Conservation (phyloP, 2,113 vertebrate genomes). For the Micronisus gabar region DNA sequence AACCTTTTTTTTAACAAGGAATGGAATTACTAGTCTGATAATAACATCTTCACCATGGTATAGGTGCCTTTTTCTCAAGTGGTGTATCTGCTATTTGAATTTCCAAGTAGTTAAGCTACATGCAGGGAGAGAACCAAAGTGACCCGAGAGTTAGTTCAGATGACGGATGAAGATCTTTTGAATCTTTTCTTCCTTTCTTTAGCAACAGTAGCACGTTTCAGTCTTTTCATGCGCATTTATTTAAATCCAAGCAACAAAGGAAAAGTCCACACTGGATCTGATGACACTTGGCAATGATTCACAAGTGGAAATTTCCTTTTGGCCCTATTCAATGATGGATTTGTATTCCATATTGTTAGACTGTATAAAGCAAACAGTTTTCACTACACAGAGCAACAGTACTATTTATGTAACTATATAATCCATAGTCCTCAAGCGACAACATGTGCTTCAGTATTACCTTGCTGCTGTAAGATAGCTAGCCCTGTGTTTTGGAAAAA, state of each 20-base stretch:
- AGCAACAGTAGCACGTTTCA: not conserved
- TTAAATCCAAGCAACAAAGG: not conserved
- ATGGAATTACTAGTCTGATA: not conserved
- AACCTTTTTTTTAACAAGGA: not conserved
- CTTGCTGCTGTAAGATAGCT: not conserved
- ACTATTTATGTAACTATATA: not conserved
- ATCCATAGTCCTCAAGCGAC: not conserved
- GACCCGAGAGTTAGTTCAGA: not conserved
- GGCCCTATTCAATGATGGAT: not conserved
- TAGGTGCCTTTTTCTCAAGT: not conserved
- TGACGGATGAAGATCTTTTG: not conserved
- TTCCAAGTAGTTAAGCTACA: not conserved
- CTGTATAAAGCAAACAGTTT: not conserved
- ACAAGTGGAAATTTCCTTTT: not conserved
- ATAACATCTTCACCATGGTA: not conserved
- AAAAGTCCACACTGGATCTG: not conserved
- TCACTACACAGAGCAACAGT: not conserved
- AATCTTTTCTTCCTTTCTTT: not conserved
- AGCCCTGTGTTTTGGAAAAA: not conserved
- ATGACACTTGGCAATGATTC: not conserved
- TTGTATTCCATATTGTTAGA: not conserved
- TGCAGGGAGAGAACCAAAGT: not conserved
- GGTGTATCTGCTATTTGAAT: not conserved
- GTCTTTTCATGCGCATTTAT: not conserved
- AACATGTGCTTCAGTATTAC: not conserved